Evolutionary conservation across 2,113 vertebrate genomes (phyloP), one percentile per base, ranked within the genome.

Genomic region (Neofelis nebulosa): DNA sequence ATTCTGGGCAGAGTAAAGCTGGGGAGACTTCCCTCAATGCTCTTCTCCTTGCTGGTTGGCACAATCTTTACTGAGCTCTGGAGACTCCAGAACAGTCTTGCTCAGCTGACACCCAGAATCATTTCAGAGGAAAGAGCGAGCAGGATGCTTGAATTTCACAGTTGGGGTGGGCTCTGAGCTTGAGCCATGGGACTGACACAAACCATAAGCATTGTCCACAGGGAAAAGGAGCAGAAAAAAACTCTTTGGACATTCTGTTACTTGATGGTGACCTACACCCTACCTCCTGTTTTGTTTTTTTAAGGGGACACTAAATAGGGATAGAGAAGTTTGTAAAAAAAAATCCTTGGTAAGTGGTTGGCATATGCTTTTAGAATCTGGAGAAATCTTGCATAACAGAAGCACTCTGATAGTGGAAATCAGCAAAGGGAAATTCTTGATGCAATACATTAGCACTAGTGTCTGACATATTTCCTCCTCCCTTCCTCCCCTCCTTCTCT

Each of bases 341-440:
- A 57, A 52, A 89, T 33, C 7, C 33, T 88, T 93, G 92, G 38
- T 66, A 96, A 38, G 38, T 95, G 82, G n/a, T 18, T 96, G 76
- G 41, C 33, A 76, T 79, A 90, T 76, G 48, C 57, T 95, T 97
- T 95, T 84, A 68, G 55, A 89, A 83, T 90, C 41, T 92, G 79
- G 68, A 87, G 71, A 96, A 92, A 95, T 88, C 29, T 91, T 97
- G 31, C 18, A 63, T 27, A 87, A 95, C 29, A 48, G 84, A 94
- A 65, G 50, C 33, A 89, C 41, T 96, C 86, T 69, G 4, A 94
- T 80, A 89, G 83, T 68, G 66, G 83, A 25, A 95, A 92, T 97
- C 18, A 94, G 73, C 0, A 16, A 96, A 89, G 0, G 61, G 23
- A 95, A 96, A 97, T 95, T 95, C 13, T 93, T 96, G 69, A n/a